Evolutionary conservation across 2,888 invertebrate species (phyloP).

Genomic region (Caradrina kadenii): DNA sequence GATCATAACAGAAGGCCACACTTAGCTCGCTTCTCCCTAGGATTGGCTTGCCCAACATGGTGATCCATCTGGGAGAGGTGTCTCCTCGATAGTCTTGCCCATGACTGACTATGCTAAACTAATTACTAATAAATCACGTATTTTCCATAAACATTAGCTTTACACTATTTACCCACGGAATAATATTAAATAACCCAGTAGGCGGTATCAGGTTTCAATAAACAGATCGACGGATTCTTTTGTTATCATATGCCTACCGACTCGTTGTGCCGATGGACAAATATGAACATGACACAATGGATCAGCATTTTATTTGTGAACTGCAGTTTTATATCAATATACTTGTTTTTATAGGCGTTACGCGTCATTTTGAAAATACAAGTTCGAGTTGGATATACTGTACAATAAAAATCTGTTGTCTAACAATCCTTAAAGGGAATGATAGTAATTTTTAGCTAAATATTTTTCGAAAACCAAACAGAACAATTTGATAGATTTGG

Average conservation of each 20-base stretch:
- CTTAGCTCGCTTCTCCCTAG: no score
- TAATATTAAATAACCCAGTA: constrained; percentile 10
- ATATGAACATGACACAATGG: constrained; percentile 2
- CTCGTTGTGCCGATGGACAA: constrained; percentile 1
- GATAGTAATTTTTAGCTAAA: no score
- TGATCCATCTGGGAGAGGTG: no score
- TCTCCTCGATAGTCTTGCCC: no score
- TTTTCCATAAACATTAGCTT: background rate
- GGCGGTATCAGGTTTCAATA: constrained; percentile 24
- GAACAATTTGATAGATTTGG: no score
- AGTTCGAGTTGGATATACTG: no score
- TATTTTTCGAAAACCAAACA: no score
- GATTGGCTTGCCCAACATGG: no score
- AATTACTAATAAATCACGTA: background rate
- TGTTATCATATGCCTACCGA: constrained; percentile 8
- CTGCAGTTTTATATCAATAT: constrained; percentile 7
- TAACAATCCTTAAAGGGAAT: no score
- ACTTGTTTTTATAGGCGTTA: background rate
- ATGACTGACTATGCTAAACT: background rate
- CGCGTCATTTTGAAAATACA: no score
- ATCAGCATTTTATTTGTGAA: background rate
- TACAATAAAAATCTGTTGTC: no score
- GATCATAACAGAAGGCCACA: no score
- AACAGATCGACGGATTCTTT: constrained; percentile 19
- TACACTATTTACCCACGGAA: constrained; percentile 13